phyloP scores from a whole-genome alignment of 2,888 invertebrate genomes.

The Acrobasis repandana region DNA sequence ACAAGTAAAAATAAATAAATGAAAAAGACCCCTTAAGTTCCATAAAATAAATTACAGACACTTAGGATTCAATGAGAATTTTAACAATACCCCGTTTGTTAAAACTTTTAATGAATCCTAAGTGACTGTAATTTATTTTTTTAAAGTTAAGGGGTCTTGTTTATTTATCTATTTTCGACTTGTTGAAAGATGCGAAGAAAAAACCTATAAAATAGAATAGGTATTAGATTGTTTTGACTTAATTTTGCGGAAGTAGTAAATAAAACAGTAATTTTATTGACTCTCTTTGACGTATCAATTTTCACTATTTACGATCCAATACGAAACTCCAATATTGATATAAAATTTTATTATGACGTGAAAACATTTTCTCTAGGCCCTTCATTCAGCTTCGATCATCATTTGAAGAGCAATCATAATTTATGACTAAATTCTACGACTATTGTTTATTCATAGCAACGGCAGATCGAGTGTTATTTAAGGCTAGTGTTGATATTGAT shows the following conservation, averaged over 20 bases:
- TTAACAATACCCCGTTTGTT: too few species aligned
- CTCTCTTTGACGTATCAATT: background rate
- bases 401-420: background rate
- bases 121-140: too few species aligned
- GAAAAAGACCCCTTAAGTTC: too few species aligned
- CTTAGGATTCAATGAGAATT: too few species aligned
- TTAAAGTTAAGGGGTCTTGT: too few species aligned
- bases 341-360: background rate
- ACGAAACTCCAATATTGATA: background rate
- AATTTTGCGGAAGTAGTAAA: background rate
- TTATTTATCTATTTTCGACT: too few species aligned
- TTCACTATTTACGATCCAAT: background rate
- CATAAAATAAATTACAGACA: too few species aligned
- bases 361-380: background rate
- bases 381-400: background rate
- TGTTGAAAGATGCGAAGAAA: too few species aligned
- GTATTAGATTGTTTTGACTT: background rate
- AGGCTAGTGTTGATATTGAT: conserved; percentile 26
- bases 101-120: too few species aligned
- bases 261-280: background rate
- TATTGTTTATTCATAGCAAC: conserved; percentile 8
- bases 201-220: too few species aligned
- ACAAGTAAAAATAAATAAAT: too few species aligned
- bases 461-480: conserved; percentile 4
- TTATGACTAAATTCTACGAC: conserved; percentile 1